Evolutionary conservation across 2,888 invertebrate genomes (phyloP), one percentile per base, ranked within the genome.

Genomic region (Dryocosmus kuriphilus): DNA sequence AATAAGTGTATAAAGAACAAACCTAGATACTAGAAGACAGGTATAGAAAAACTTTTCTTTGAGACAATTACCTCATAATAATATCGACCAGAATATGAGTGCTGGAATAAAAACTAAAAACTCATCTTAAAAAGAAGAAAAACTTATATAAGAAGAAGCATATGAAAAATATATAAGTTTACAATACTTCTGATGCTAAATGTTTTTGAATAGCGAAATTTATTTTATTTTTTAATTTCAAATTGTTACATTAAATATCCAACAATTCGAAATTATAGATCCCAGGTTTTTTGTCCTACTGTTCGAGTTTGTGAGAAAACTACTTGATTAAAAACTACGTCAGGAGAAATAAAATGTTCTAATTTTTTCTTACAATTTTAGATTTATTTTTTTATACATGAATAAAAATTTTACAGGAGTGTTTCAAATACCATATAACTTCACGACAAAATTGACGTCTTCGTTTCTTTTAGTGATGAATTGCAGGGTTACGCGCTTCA

Each of bases 1-100:
- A 71, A 71, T 55, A 71, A n/a, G n/a, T 51, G 32, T 71, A 51
- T 55, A 51, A 32, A 51, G 51, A 51, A 71, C n/a, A 16, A 27
- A 51, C 11, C 5, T 22, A 32, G 51, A 71, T 71, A 32, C 30
- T 51, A 71, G 5, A 51, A 51, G n/a, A 51, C 9, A 51, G 30
- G 51, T 51, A 71, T 71, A 71, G 11, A 51, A 46, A 46, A 27
- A 27, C 27, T 51, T 11, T 22, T 27, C 30, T 30, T 51, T 22
- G 71, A 71, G 27, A 46, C 32, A 67, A 30, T 46, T 8, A 51
- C 19, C 24, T 67, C 8, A 46, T 11, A 32, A 19, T 71, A 14
- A 71, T 51, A 51, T 51, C 71, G 51, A 71, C 1, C 16, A 24
- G 19, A 30, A 27, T 30, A 19, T 19, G n/a, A 14, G 5, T 2